Evolutionary conservation across 1,140 invertebrate genomes (phyloP).

Genomic region (Neuroterus valhalla): DNA sequence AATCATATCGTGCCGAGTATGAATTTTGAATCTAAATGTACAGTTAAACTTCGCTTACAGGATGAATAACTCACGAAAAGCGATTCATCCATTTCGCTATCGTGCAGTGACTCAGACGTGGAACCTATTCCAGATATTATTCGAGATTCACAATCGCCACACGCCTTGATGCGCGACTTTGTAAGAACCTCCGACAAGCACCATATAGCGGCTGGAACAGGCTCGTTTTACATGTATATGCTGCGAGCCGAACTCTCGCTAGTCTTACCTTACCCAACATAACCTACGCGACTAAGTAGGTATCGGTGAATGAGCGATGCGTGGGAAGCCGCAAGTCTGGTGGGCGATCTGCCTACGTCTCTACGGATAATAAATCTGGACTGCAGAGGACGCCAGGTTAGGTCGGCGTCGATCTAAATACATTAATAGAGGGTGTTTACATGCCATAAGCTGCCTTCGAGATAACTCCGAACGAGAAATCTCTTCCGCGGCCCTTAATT

Average conservation of each 20-base stretch:
- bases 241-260: constrained; percentile 41
- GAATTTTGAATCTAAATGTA: constrained; percentile 12
- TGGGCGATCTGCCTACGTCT: constrained; percentile 69
- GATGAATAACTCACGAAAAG: constrained; percentile 26
- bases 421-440: constrained; percentile 63
- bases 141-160: constrained; percentile 29
- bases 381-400: constrained; percentile 49
- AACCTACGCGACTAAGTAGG: constrained; percentile 61
- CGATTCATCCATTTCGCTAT: constrained; percentile 25
- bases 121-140: constrained; percentile 28
- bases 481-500: constrained; percentile 45
- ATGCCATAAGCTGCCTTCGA: constrained; percentile 50
- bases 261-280: constrained; percentile 49
- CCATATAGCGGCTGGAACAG: neutral
- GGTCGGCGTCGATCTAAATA: constrained; percentile 64
- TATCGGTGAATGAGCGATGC: constrained; percentile 67
- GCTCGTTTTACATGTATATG: neutral
- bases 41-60: neutral
- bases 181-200: constrained; percentile 9
- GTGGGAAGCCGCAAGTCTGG: constrained; percentile 64
- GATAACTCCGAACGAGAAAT: constrained; percentile 53
- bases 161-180: constrained; percentile 30
- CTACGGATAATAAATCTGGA: constrained; percentile 69
- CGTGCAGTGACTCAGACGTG: constrained; percentile 23
- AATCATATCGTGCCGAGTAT: neutral